Conservation (phyloP, 2,888 invertebrate species). For the Eupeodes latifasciatus region DNA sequence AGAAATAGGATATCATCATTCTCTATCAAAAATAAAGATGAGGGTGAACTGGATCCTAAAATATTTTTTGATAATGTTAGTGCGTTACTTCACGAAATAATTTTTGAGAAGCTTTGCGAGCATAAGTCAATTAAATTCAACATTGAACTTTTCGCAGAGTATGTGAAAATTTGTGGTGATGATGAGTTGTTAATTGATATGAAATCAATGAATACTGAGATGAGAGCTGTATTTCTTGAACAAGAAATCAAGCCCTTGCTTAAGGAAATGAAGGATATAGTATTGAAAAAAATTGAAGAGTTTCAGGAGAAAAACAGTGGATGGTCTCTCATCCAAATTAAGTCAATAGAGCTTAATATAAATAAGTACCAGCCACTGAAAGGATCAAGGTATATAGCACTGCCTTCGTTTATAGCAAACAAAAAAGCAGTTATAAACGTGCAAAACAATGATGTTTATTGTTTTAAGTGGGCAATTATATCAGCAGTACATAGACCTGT, state of each 20-base stretch:
- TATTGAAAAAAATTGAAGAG: constrained; percentile 69
- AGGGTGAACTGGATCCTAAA: too few relatives aligned
- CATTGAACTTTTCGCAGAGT: background rate
- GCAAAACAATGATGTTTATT: too few relatives aligned
- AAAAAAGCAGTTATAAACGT: too few relatives aligned
- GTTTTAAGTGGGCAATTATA: too few relatives aligned
- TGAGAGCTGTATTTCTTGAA: background rate
- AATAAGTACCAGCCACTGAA: constrained; percentile 73
- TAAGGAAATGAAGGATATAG: background rate
- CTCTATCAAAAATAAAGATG: too few relatives aligned
- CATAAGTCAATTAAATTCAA: background rate
- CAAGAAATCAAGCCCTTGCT: background rate
- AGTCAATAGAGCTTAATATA: constrained; percentile 65
- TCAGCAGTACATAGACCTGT: too few relatives aligned
- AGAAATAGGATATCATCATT: too few relatives aligned
- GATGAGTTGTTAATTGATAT: background rate
- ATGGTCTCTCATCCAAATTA: constrained; percentile 73
- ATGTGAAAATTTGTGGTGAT: background rate
- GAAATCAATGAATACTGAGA: background rate
- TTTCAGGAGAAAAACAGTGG: constrained; percentile 78
- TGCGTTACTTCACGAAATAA: too few relatives aligned
- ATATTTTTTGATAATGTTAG: too few relatives aligned
- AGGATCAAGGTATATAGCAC: constrained; percentile 37
- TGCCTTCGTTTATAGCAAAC: constrained; percentile 7
- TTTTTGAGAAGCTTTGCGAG: too few relatives aligned